Conservation (phyloP, 2,797 vertebrate species). For the Heteromormyrus szaboi region DNA sequence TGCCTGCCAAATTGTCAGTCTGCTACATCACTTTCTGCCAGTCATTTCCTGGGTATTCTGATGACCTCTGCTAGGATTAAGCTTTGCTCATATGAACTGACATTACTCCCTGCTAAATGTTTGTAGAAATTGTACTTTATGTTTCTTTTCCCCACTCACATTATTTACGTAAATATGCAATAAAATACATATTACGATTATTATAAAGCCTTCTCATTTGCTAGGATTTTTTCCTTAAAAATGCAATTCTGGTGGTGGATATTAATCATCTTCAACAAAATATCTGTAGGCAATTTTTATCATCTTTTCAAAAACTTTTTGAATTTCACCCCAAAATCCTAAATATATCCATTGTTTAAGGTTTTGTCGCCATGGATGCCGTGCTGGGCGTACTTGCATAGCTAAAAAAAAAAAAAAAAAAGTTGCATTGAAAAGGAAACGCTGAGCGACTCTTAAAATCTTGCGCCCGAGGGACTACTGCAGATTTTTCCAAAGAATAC, state of each 20-base stretch:
- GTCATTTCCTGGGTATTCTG: background rate
- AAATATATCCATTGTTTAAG: background rate
- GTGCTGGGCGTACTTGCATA: background rate
- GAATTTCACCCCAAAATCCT: background rate
- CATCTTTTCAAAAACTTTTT: background rate
- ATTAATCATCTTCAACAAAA: background rate
- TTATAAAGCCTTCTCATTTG: background rate
- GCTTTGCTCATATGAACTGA: background rate
- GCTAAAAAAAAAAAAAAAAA: background rate
- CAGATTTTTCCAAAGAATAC: background rate
- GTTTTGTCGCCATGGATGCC: background rate
- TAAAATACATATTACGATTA: background rate
- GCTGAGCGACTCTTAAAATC: background rate
- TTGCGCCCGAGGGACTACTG: background rate
- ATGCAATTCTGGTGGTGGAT: background rate
- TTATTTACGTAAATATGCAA: background rate
- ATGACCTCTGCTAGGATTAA: background rate
- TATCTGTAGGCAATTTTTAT: background rate
- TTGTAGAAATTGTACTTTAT: background rate
- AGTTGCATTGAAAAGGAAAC: background rate
- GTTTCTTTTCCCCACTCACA: background rate
- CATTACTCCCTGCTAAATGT: background rate
- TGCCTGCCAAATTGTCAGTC: background rate
- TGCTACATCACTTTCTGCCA: background rate
- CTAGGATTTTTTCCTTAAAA: background rate